A percentile compares a stretch with the other conserved stretches of the same genome.
Evolutionary conservation across 1,140 invertebrate species (phyloP).

Genomic region (Phortica variegata): DNA sequence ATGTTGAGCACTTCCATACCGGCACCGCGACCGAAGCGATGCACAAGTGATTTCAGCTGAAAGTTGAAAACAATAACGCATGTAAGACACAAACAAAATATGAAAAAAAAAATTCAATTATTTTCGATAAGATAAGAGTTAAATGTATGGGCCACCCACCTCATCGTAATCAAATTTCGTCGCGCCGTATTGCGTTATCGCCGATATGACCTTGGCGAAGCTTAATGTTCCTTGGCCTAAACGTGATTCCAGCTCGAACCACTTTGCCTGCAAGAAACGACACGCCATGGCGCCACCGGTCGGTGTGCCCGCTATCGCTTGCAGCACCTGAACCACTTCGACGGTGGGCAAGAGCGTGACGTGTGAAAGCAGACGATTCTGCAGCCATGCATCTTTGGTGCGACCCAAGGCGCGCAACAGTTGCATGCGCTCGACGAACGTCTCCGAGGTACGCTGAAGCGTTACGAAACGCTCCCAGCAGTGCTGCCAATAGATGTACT

Average conservation of each 20-base stretch:
- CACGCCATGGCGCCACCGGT: slow-evolving; percentile 72
- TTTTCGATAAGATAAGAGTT: too few species aligned
- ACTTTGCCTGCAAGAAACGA: slow-evolving; percentile 73
- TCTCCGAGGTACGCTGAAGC: slow-evolving; percentile 60
- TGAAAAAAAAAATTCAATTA: too few species aligned
- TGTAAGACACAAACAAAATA: too few species aligned
- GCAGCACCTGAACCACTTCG: slow-evolving; percentile 70
- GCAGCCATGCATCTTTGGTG: slow-evolving; percentile 69
- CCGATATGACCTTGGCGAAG: slow-evolving; percentile 69
- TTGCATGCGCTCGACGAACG: slow-evolving; percentile 68
- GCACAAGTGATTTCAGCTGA: slow-evolving; percentile 50
- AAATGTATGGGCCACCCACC: slow-evolving; percentile 59
- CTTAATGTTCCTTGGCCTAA: slow-evolving; percentile 70
- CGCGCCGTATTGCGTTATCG: slow-evolving; percentile 70
- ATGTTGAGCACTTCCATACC: slow-evolving; percentile 54
- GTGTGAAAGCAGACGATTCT: slow-evolving; percentile 71
- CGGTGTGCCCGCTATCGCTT: slow-evolving; percentile 68
- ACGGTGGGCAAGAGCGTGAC: slow-evolving; percentile 66
- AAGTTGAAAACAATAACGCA: background rate
- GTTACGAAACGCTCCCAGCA: slow-evolving; percentile 68
- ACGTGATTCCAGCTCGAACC: slow-evolving; percentile 65
- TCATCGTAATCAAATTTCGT: slow-evolving; percentile 72
- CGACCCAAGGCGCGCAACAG: slow-evolving; percentile 68
- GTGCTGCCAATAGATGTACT: slow-evolving; percentile 71
- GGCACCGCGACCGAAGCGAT: slow-evolving; percentile 54